Evolutionary conservation across 1,140 invertebrate genomes (phyloP), one percentile per base, ranked within the genome.

Genomic region (Carposina sasakii): DNA sequence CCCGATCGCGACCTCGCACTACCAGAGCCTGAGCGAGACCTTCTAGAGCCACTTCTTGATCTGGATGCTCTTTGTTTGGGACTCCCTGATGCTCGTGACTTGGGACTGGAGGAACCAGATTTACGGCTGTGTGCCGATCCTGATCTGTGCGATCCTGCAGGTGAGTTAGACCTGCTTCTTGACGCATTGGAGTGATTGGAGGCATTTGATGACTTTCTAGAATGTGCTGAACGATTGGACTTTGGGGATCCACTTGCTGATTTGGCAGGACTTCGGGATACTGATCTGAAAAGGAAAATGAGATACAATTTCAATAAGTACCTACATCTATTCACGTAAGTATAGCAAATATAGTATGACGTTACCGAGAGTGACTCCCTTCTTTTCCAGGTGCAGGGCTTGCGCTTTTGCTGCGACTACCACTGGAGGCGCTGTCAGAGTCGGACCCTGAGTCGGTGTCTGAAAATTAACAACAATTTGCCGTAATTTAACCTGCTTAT

Each of bases 391-490:
- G 63, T 50, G 75, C 71, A 10, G 87, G 86, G 26, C 86, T 87
- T 10, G 67, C 75, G 44, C 86, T 87, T 13, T 85, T 84, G 49
- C 85, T 88, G 16, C 69, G 73, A 50, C 86, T 87, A 22, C 55
- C 71, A 63, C 86, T 87, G 5, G 86, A 87, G 4, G 70, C 86
- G 48, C 86, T 87, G 9, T 85, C 85, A 9, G 87, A 88, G 50
- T 87, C 87, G 4, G 82, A 85, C 1, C 79, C 82, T 1, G 81
- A 79, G 57, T 82, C 78, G 42, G 74, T 77, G 23, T 73, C 76
- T 83, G 48, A n/a, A n/a, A n/a, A n/a, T n/a, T n/a, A n/a, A n/a
- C n/a, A n/a, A n/a, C n/a, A n/a, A n/a, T n/a, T n/a, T n/a, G n/a
- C n/a, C n/a, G n/a, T n/a, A n/a, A n/a, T n/a, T n/a, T n/a, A n/a